Percentiles rank a stretch among this genome's conserved stretches.
Evolutionary conservation across 1,140 invertebrate genomes (phyloP).

Genomic region (Cherax destructor): DNA sequence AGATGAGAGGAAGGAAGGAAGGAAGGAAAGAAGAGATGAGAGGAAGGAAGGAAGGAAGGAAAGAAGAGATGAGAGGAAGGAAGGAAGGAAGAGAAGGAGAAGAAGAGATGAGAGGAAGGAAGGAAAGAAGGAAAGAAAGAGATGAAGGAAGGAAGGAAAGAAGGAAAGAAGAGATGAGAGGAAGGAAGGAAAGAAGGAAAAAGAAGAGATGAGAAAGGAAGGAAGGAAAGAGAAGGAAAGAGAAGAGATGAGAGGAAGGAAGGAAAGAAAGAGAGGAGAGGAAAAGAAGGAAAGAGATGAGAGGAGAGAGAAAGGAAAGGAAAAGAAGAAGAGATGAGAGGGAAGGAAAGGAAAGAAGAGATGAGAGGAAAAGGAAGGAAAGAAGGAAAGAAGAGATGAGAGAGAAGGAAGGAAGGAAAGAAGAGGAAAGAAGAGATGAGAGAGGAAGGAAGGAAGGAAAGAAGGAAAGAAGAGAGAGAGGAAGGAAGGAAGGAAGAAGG

Average conservation of each 20-base stretch:
- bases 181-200: background rate
- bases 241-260: background rate
- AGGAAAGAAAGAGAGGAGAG: constrained; percentile 9
- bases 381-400: too few relatives aligned
- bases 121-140: too few relatives aligned
- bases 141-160: background rate
- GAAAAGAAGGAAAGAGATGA: too few relatives aligned
- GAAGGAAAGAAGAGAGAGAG: background rate
- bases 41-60: background rate
- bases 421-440: background rate
- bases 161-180: background rate
- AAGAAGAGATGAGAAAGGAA: background rate
- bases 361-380: background rate
- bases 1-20: background rate
- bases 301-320: too few relatives aligned
- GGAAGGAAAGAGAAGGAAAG: background rate
- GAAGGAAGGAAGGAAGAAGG: background rate
- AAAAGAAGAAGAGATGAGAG: too few relatives aligned
- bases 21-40: background rate
- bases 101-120: background rate
- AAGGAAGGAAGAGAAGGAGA: background rate
- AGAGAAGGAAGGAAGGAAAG: background rate
- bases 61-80: background rate
- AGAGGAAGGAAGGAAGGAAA: background rate
- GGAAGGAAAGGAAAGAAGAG: too few relatives aligned